phyloP scores from a whole-genome alignment of 2,797 vertebrate species.

The Sebastes steindachneri region DNA sequence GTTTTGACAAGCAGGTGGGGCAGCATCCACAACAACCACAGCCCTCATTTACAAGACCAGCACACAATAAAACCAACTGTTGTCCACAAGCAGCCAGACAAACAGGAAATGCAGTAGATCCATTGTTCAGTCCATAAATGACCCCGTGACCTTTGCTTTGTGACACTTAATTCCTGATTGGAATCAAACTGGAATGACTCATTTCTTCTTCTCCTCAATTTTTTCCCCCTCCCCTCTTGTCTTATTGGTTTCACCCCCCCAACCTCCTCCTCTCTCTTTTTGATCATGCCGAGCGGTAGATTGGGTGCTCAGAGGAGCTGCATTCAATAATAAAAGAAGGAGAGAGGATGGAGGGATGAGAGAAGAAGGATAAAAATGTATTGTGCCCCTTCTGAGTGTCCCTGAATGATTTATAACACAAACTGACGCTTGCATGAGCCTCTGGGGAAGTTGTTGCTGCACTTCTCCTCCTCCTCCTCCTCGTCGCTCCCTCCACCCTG shows the following conservation, averaged over 20 bases:
- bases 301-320: conserved; percentile 47
- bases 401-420: conserved; percentile 83
- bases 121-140: conserved; percentile 6
- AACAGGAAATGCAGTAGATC: conserved; percentile 2
- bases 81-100: background rate
- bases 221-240: background rate
- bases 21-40: conserved; percentile 4
- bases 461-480: conserved; percentile 41
- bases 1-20: conserved; percentile 57
- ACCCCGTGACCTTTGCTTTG: conserved; percentile 34
- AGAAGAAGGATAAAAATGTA: conserved; percentile 68
- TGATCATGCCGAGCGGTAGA: conserved; percentile 31
- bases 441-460: conserved; percentile 74
- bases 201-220: background rate
- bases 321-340: conserved; percentile 75
- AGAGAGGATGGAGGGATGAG: conserved; percentile 59
- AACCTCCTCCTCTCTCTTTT: background rate
- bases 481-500: conserved; percentile 21
- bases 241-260: conserved; percentile 14
- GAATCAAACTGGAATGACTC: conserved; percentile 3
- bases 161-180: background rate
- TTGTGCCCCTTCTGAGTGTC: conserved; percentile 72
- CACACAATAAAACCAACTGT: conserved; percentile 14
- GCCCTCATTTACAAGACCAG: background rate
- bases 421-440: conserved; percentile 75